A percentile compares a stretch with the other conserved stretches of the same genome.
Evolutionary conservation across 1,140 invertebrate species (phyloP).

Genomic region (Asbolus verrucosus): DNA sequence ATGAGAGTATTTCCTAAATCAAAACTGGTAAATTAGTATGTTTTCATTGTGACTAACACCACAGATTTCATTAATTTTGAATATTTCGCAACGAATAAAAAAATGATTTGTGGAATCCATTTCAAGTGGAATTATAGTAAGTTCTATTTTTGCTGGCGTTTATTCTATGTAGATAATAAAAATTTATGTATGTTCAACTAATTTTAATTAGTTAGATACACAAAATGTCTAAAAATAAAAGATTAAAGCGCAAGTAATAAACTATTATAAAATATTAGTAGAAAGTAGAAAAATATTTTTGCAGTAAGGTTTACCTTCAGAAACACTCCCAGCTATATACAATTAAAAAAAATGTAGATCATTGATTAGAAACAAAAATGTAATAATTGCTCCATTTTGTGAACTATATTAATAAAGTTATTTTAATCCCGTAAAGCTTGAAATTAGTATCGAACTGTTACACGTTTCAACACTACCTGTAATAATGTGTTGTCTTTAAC

Average conservation of each 20-base stretch:
- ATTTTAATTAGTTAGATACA: not conserved
- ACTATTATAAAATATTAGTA: slow-evolving; percentile 12
- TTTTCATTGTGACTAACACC: not conserved
- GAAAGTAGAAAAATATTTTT: slow-evolving; percentile 6
- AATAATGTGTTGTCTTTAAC: not conserved
- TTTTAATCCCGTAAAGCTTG: too few relatives aligned
- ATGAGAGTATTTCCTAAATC: too few relatives aligned
- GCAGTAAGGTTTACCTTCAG: not conserved
- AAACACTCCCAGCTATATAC: not conserved
- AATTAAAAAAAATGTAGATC: slow-evolving; percentile 4
- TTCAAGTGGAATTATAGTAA: not conserved
- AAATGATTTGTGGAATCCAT: not conserved
- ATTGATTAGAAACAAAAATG: not conserved
- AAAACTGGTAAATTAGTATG: too few relatives aligned
- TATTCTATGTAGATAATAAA: not conserved
- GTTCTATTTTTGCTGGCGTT: not conserved
- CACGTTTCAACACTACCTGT: slow-evolving; percentile 12
- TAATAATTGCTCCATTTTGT: not conserved
- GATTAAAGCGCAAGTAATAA: not conserved
- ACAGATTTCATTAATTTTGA: not conserved
- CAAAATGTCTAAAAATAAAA: not conserved
- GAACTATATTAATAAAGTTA: too few relatives aligned
- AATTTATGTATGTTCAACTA: not conserved
- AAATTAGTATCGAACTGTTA: too few relatives aligned
- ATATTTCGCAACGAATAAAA: slow-evolving; percentile 2